Evolutionary conservation across 2,797 vertebrate species (phyloP), one percentile per base, ranked within the genome.

Genomic region (Crypturellus tataupa): DNA sequence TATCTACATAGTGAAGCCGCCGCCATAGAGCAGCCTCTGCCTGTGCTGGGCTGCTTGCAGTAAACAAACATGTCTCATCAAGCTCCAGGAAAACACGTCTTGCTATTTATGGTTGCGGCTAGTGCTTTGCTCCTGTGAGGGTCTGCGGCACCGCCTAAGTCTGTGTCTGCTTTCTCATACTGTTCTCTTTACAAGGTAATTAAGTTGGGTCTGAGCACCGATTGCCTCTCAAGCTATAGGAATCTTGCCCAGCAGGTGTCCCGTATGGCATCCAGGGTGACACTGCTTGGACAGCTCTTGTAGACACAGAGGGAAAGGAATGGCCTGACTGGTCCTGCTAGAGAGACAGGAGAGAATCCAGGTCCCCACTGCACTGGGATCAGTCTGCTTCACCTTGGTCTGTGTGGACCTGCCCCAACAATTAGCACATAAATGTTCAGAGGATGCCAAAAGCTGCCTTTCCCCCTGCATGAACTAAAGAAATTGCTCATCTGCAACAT

Each of bases 1-100:
- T 14, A 1, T 64, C 78, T 68, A 55, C 55, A 21, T 10, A 24
- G 59, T 31, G 35, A 67, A 64, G 35, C 42, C 51, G 20, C 56
- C 49, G 35, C 59, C 60, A n/a, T 3, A 63, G 62, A 62, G 37
- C 2, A 0, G 25, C 10, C 4, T 91, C 40, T 79, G 44, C n/a
- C 31, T 23, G 31, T 2, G 0, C 7, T 20, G 75, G 9, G n/a
- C n/a, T 46, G 39, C 29, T 33, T 35, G n/a, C 29, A 31, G 33
- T 25, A 79, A 47, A 62, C 13, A 3, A 83, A n/a, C 7, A 16
- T 16, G 23, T 51, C 25, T 62, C 3, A 9, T 37, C 33, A 17
- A 6, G 23, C 49, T 24, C 62, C 17, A 9, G 71, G 31, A 77
- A 77, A 81, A 37, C 21, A 10, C 44, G 13, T 80, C 44, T 51